Conservation (phyloP, 2,797 vertebrate species). For the Phylloscopus collybita region DNA sequence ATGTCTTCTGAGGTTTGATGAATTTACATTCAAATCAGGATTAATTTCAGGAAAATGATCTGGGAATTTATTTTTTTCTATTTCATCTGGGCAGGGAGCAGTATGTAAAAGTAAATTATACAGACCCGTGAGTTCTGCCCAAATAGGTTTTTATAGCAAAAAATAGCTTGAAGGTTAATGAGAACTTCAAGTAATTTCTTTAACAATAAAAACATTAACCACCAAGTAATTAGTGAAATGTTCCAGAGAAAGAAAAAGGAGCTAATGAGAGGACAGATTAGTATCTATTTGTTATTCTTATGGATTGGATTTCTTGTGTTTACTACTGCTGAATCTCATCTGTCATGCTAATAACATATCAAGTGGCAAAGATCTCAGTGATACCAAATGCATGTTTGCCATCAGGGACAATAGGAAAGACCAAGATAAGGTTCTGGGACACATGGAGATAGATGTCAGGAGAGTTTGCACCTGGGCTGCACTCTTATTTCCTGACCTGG, state of each 20-base stretch:
- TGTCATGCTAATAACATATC: neutral
- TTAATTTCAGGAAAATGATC: neutral
- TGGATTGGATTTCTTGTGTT: slow-evolving; percentile 3
- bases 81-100: neutral
- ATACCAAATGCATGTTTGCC: neutral
- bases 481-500: slow-evolving; percentile 7
- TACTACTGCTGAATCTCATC: slow-evolving; percentile 7
- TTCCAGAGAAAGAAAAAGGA: neutral
- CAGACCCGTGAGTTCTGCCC: neutral
- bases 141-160: neutral
- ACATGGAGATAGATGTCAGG: neutral
- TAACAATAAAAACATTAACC: neutral
- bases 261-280: neutral
- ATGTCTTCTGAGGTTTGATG: neutral
- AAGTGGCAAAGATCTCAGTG: neutral
- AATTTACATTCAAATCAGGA: neutral
- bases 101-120: neutral
- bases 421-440: neutral
- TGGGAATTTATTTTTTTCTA: neutral
- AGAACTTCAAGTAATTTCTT: neutral
- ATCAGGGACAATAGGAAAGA: neutral
- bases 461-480: neutral
- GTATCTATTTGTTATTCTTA: neutral
- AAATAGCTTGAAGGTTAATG: neutral
- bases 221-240: neutral